These are phyloP conservation scores for Cyclina sinensis DNA, from an alignment of 1,140 invertebrate species.

Conservation along the genomic window DNA sequence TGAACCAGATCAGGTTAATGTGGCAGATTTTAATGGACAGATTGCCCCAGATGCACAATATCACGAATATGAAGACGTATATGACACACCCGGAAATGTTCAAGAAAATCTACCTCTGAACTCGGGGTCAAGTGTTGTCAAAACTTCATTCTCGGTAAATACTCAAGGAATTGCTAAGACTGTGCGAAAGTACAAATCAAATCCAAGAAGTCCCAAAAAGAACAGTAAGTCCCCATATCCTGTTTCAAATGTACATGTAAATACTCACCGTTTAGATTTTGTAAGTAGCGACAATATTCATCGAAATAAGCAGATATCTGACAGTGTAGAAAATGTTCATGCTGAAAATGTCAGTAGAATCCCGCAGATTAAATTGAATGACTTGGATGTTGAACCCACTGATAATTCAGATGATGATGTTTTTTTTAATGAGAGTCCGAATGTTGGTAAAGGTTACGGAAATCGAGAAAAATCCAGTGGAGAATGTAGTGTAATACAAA, in stretches of 20 bases:
- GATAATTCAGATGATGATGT: constrained; percentile 43
- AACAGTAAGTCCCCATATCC: not conserved
- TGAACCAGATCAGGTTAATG: not conserved
- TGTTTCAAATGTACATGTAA: constrained; percentile 27
- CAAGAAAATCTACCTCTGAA: not conserved
- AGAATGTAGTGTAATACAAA: not conserved
- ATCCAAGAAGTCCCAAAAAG: not conserved
- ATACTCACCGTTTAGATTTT: not conserved
- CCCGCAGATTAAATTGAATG: constrained; percentile 51
- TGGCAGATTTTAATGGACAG: not conserved
- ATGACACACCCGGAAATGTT: constrained; percentile 39
- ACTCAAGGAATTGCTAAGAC: constrained; percentile 1
- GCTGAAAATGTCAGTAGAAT: constrained; percentile 40
- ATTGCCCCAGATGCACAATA: constrained; percentile 53
- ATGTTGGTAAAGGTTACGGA: not conserved
- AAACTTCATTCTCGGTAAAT: not conserved
- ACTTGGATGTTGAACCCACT: not conserved
- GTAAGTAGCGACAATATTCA: not conserved
- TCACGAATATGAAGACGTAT: constrained; percentile 62
- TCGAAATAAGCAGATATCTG: not conserved
- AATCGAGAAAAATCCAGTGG: not conserved
- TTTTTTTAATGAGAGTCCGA: constrained; percentile 13
- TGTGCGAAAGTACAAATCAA: not conserved
- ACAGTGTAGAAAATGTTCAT: constrained; percentile 49
- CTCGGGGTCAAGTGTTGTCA: not conserved